Conservation (phyloP, 2,113 vertebrate genomes). For the Zeus faber region DNA sequence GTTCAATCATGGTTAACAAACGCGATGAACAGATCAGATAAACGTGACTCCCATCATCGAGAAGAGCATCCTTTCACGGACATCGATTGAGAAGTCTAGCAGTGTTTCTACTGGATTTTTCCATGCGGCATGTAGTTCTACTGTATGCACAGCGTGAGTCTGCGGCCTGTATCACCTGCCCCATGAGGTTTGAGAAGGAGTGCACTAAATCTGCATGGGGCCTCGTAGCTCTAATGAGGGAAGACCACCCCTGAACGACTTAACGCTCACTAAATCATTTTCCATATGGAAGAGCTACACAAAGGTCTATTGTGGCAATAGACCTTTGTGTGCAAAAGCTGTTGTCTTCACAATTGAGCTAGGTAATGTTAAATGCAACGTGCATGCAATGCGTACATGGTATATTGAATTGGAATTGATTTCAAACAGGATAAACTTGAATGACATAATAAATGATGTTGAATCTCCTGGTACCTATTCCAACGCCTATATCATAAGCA, state of each 20-base stretch:
- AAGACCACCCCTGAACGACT: conserved; percentile 61
- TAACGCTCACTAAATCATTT: conserved; percentile 33
- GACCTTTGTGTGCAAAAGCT: too few relatives aligned
- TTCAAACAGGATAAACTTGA: neutral
- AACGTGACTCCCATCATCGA: too few relatives aligned
- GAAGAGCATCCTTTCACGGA: neutral
- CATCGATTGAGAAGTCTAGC: too few relatives aligned
- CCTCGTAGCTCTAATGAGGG: conserved; percentile 35
- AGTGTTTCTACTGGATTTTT: conserved; percentile 6
- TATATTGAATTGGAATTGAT: neutral
- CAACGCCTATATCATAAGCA: too few relatives aligned
- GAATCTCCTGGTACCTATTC: neutral
- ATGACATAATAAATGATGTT: too few relatives aligned
- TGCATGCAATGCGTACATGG: neutral
- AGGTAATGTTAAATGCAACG: too few relatives aligned
- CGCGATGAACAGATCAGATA: too few relatives aligned
- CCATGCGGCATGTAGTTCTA: neutral
- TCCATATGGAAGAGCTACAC: conserved; percentile 47
- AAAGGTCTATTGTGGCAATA: conserved; percentile 53
- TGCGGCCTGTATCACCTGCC: conserved; percentile 23
- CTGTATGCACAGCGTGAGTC: conserved; percentile 19
- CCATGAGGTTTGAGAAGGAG: conserved; percentile 26
- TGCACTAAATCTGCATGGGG: conserved; percentile 27
- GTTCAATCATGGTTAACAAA: too few relatives aligned
- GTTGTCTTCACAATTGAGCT: too few relatives aligned